These are phyloP conservation scores for Mylabris sibirica DNA, from an alignment of 2,888 invertebrate species.

Conservation along the genomic window DNA sequence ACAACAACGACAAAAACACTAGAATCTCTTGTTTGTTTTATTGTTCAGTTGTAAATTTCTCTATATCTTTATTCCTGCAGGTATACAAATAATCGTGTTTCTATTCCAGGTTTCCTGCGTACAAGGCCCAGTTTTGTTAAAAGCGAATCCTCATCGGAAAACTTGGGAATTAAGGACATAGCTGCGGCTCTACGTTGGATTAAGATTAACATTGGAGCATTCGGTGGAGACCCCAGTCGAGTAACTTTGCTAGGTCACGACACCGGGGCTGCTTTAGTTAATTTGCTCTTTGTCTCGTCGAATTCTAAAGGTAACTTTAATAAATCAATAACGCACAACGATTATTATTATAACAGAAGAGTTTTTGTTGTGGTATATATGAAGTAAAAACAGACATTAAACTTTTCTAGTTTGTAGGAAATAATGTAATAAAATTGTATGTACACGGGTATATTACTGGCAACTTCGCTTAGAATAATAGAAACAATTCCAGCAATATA, in stretches of 20 bases:
- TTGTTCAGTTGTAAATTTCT: background rate
- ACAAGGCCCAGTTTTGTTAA: slow-evolving; percentile 59
- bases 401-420: background rate
- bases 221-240: slow-evolving; percentile 86
- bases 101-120: slow-evolving; percentile 66
- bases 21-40: background rate
- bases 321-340: background rate
- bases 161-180: slow-evolving; percentile 84
- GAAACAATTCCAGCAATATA: slow-evolving; percentile 11
- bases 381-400: background rate
- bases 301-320: slow-evolving; percentile 74
- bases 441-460: slow-evolving; percentile 10
- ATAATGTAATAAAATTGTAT: slow-evolving; percentile 10
- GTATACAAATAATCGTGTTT: slow-evolving; percentile 2
- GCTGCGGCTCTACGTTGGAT: slow-evolving; percentile 86
- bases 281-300: slow-evolving; percentile 83
- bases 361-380: background rate
- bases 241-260: slow-evolving; percentile 87
- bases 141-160: slow-evolving; percentile 64
- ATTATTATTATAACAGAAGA: background rate
- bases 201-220: slow-evolving; percentile 81
- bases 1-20: background rate
- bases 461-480: slow-evolving; percentile 20
- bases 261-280: slow-evolving; percentile 85
- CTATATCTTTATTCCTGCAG: background rate